Percentiles rank a stretch among this genome's conserved stretches.
Conservation (phyloP, 2,888 invertebrate species). For the Diaprepes abbreviatus region DNA sequence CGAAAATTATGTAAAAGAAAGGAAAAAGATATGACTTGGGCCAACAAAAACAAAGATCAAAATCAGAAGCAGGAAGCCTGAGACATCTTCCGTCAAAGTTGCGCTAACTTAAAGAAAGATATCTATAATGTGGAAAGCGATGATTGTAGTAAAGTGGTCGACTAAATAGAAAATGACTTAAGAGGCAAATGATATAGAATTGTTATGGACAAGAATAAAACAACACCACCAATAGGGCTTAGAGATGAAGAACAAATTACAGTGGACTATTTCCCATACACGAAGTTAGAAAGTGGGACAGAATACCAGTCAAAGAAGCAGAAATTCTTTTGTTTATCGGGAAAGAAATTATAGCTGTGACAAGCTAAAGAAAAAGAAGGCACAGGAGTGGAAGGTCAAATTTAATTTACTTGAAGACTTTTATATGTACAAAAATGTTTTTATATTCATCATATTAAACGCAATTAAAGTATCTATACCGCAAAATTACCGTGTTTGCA, state of each 20-base stretch:
- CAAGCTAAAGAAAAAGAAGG: conserved; percentile 1
- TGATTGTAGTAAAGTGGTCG: conserved; percentile 25
- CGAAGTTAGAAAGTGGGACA: neutral
- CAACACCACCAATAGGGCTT: neutral
- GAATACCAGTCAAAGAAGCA: neutral
- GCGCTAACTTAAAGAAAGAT: neutral
- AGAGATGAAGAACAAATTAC: neutral
- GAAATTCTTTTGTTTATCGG: neutral
- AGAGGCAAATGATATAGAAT: conserved; percentile 47
- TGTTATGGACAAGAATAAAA: conserved; percentile 19
- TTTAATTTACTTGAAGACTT: too few species aligned
- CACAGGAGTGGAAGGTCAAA: too few species aligned
- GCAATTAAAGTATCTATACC: too few species aligned
- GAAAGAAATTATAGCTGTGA: neutral
- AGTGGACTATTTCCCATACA: conserved; percentile 22
- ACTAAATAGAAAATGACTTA: conserved; percentile 39
- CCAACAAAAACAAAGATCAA: neutral
- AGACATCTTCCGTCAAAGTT: neutral
- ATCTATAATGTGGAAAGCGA: neutral
- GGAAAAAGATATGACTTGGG: neutral
- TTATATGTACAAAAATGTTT: too few species aligned
- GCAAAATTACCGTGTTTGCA: too few species aligned
- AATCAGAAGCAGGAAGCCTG: neutral
- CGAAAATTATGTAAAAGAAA: neutral
- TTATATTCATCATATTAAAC: too few species aligned